Evolutionary conservation across 1,140 invertebrate species (phyloP), one percentile per base, ranked within the genome.

Genomic region (Ephestia elutella): DNA sequence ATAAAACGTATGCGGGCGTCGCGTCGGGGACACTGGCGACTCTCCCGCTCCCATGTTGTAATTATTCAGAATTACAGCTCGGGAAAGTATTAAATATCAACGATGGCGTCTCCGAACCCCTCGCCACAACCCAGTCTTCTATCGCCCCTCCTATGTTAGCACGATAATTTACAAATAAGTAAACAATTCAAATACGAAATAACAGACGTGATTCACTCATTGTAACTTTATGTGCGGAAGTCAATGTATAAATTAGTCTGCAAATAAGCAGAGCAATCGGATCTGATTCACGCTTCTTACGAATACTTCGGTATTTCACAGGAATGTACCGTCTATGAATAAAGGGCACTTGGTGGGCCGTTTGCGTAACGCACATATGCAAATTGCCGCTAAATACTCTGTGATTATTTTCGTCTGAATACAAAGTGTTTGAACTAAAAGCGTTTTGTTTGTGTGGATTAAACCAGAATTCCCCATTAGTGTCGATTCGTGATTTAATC

Each of bases 1-100:
- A 83, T 86, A 82, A 83, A 85, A 76, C 57, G 48, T 66, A 86
- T 85, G 82, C 80, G 80, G 80, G 80, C 63, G 68, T 59, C 63
- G 80, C 63, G 68, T 59, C 63, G 63, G 54, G 54, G 60, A 66
- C 66, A 64, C 66, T 63, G 63, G 68, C 58, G 66, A 50, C 65
- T 62, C 65, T 72, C 66, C 66, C 68, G 75, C 68, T 72, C 66
- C 66, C 66, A 77, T 70, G 63, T 56, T 58, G 73, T 80, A 82
- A 80, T 84, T 84, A 84, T 78, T 78, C 63, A 70, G 70, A 71
- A 80, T 78, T 77, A 78, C 65, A 38, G 62, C 65, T 70, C 71
- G 38, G 30, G 72, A 70, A 59, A 71, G 65, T 67, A 73, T 75
- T 83, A 76, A n/a, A 76, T 75, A 69, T 65, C 60, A 58, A 66